Evolutionary conservation across 2,797 vertebrate genomes (phyloP), one percentile per base, ranked within the genome.

Genomic region (Otus scops): DNA sequence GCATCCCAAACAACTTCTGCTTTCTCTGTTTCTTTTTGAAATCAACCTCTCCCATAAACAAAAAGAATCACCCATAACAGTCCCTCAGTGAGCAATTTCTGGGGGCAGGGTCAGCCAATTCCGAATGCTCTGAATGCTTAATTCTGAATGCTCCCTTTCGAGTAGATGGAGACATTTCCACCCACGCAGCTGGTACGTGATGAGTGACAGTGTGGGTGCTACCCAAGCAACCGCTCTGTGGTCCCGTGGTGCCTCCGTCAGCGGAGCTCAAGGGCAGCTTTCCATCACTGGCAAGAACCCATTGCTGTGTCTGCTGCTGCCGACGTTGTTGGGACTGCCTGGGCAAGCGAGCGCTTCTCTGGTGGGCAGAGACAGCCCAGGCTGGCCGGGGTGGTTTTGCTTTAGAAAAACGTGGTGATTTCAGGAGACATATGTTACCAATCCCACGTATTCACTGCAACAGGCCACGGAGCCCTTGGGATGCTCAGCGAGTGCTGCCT

Each of bases 101-200:
- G 56, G 53, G 36, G 32, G 6, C n/a, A 92, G 47, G 56, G 69
- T 70, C 61, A 78, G 56, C 43, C 59, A 2, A 34, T 50, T 43
- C 78, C 6, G 26, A 41, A 26, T 57, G 69, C 51, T 65, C 34
- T 43, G 41, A 43, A 43, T 43, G 41, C 41, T 43, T 63, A 2
- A 38, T 50, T 43, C 78, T 6, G 28, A 41, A 26, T 57, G 69
- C 51, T 65, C 34, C 60, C 6, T 74, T 88, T 65, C 0, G 11
- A 65, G 38, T 26, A 23, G 64, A 71, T 18, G 48, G 65, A 89
- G 90, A 47, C 36, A 27, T 70, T 54, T 48, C 61, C 69, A 54
- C 65, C 19, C 10, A 13, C 0, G 0, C 10, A 54, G 21, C 53
- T 1, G 3, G 6, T 45, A 23, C 0, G 3, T 21, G 65, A 19